Conservation (phyloP, 2,113 vertebrate genomes). For the Pyxicephalus adspersus region DNA sequence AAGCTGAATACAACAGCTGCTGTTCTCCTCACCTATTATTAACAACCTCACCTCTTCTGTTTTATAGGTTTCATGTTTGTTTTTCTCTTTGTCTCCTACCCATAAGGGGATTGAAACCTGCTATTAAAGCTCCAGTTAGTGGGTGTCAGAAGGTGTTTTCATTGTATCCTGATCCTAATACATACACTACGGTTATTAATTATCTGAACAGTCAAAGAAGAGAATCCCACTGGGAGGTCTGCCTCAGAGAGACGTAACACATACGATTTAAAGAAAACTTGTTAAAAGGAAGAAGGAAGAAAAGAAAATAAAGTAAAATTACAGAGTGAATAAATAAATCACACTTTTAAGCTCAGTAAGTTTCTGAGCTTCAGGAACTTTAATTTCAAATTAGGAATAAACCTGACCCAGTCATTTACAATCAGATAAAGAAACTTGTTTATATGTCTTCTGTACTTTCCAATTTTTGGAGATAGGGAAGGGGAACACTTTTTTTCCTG, state of each 20-base stretch:
- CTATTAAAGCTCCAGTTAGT: conserved; percentile 76
- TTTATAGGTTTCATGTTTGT: conserved; percentile 61
- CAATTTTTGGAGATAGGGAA: too few relatives aligned
- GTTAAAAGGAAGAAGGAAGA: neutral
- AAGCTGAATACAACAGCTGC: conserved; percentile 82
- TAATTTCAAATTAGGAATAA: too few relatives aligned
- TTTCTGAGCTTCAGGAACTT: neutral
- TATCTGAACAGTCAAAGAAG: conserved; percentile 64
- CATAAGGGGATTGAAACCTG: conserved; percentile 79
- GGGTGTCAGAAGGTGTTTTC: conserved; percentile 58
- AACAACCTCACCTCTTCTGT: conserved; percentile 57
- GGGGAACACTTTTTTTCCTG: too few relatives aligned
- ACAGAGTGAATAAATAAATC: neutral
- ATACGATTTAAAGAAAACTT: conserved; percentile 13
- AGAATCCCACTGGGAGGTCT: conserved; percentile 33
- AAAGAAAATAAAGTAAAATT: neutral
- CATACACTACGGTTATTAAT: conserved; percentile 64
- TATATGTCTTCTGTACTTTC: too few relatives aligned
- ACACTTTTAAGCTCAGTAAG: neutral
- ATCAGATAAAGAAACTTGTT: too few relatives aligned
- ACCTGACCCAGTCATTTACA: too few relatives aligned
- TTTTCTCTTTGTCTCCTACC: conserved; percentile 70
- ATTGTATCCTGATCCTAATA: conserved; percentile 62
- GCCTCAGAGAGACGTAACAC: neutral
- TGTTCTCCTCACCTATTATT: conserved; percentile 59